Evolutionary conservation across 2,888 invertebrate species (phyloP).

Genomic region (Eurois occulta): DNA sequence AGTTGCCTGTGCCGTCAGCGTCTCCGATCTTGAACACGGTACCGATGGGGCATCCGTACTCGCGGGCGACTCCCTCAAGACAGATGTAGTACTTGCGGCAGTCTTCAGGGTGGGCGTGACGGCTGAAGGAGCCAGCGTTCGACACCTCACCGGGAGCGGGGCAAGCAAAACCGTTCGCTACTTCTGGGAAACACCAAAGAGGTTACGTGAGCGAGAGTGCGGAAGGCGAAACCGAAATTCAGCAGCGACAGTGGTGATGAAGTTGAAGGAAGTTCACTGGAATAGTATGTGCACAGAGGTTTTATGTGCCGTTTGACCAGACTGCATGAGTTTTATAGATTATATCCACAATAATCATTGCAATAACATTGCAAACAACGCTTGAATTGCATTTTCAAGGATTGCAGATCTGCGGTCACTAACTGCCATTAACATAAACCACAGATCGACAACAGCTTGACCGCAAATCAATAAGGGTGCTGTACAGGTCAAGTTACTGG

Average conservation of each 20-base stretch:
- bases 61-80: slow-evolving; percentile 96
- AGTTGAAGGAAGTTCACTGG: slow-evolving; percentile 69
- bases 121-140: slow-evolving; percentile 96
- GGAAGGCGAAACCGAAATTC: slow-evolving; percentile 79
- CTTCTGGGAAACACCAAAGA: slow-evolving; percentile 92
- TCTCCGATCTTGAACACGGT: slow-evolving; percentile 98
- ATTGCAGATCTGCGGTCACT: slow-evolving; percentile 52
- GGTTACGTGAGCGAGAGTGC: slow-evolving; percentile 80
- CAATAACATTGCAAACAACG: slow-evolving; percentile 39
- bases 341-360: slow-evolving; percentile 34
- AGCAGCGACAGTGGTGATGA: slow-evolving; percentile 72
- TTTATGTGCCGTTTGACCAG: slow-evolving; percentile 35
- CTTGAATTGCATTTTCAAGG: slow-evolving; percentile 53
- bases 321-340: slow-evolving; percentile 21
- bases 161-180: slow-evolving; percentile 97
- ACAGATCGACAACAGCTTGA: slow-evolving; percentile 25
- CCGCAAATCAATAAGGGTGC: slow-evolving; percentile 50
- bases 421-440: slow-evolving; percentile 41
- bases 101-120: slow-evolving; percentile 98
- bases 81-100: slow-evolving; percentile 99
- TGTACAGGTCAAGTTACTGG: slow-evolving; percentile 23
- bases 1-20: slow-evolving; percentile 97
- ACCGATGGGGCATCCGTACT: slow-evolving; percentile 98
- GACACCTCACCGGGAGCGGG: slow-evolving; percentile 95
- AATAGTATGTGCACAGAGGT: slow-evolving; percentile 61